Percentiles rank a stretch among this genome's conserved stretches.
These are phyloP conservation scores for Ovis canadensis DNA, from an alignment of 2,113 vertebrate genomes.

Conservation along the genomic window DNA sequence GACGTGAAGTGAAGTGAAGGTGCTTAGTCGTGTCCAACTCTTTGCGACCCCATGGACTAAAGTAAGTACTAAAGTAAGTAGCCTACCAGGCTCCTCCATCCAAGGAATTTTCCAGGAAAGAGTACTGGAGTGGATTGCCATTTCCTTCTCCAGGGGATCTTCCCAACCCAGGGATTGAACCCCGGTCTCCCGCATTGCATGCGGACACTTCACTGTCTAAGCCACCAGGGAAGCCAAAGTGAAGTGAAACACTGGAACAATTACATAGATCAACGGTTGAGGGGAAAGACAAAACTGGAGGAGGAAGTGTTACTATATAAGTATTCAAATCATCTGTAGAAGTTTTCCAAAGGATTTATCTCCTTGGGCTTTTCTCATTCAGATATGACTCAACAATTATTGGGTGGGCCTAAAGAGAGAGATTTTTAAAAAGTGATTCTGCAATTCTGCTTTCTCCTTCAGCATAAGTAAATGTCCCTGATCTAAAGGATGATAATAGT, in stretches of 20 bases:
- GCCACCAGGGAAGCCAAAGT: background rate
- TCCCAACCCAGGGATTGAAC: background rate
- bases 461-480: background rate
- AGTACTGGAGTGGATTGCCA: background rate
- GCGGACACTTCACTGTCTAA: background rate
- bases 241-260: background rate
- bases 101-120: background rate
- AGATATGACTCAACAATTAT: background rate
- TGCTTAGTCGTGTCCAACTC: accelerated
- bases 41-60: background rate
- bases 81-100: background rate
- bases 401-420: background rate
- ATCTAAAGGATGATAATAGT: background rate
- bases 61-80: background rate
- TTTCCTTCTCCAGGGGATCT: background rate
- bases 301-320: background rate
- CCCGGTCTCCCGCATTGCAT: accelerated
- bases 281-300: background rate
- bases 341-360: background rate
- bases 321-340: background rate
- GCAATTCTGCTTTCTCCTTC: slow-evolving; percentile 5
- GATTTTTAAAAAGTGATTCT: slow-evolving; percentile 48
- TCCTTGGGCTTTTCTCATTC: background rate
- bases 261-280: background rate
- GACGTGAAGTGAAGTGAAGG: background rate